Evolutionary conservation across 1,140 invertebrate species (phyloP), one percentile per base, ranked within the genome.

Genomic region (Chironomus striatipennis): DNA sequence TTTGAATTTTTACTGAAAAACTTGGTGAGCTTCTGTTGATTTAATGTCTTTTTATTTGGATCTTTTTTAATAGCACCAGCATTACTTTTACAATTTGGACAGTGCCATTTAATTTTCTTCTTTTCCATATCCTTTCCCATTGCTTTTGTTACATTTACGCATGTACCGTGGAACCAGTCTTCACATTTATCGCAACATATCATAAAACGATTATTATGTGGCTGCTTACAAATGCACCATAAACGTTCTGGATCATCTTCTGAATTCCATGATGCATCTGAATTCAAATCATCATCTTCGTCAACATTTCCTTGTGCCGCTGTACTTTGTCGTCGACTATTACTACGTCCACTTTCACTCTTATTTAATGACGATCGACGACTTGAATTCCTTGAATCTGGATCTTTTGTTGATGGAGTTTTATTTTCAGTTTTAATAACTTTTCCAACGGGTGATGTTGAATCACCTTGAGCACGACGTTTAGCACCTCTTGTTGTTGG

Each of bases 111-210:
- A 75, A 91, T 88, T 4, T 94, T 91, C 76, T 92, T 87, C 72
- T 91, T 86, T 81, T 98, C 96, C 93, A 97, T 96, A 82, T 93
- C 90, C 79, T 92, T 88, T 15, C 93, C 90, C 90, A 94, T 93
- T 1, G 89, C 89, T 85, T 95, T 95, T 15, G 94, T 96, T 6
- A 98, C 91, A 76, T 94, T 93, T 7, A 98, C 96, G 85, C 96
- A 98, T 79, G 92, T 94, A 7, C 96, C 96, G 83, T 98, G 97
- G 80, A 95, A 98, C 96, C 96, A 98, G 79, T 98, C 95, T 81
- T 97, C 92, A 83, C 96, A 98, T 1, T 88, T 87, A 83, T 98
- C 97, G 82, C 97, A 98, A 80, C 94, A 96, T 79, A 98, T 98
- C 97, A 98, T 98, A 81, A 98, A 98, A 42, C 95, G 87, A 84